Evolutionary conservation across 2,797 vertebrate species (phyloP).

Genomic region (Propithecus perrieri): DNA sequence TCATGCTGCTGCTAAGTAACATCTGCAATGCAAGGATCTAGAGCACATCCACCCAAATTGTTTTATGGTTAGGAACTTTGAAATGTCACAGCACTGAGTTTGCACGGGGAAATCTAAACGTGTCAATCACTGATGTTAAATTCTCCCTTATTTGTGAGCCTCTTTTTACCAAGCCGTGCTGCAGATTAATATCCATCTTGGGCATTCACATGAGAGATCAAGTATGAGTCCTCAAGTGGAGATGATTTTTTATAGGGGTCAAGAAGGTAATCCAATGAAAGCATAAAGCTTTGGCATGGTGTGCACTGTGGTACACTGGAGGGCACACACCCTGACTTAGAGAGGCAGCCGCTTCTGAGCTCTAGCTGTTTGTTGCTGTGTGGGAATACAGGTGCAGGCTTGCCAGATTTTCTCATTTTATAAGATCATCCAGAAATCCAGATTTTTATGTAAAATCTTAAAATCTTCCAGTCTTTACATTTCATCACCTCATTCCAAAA

Average conservation of each 20-base stretch:
- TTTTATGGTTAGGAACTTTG: neutral
- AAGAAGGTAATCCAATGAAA: neutral
- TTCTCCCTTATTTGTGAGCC: neutral
- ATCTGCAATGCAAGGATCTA: neutral
- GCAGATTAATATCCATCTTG: neutral
- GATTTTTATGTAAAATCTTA: neutral
- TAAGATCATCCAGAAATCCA: neutral
- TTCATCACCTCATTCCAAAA: neutral
- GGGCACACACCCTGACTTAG: accelerated
- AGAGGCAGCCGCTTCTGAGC: neutral
- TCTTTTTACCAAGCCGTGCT: neutral
- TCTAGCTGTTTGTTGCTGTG: neutral
- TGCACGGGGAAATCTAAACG: neutral
- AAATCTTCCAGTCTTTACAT: neutral
- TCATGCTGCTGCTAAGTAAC: neutral
- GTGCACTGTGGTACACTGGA: accelerated
- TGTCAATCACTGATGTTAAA: neutral
- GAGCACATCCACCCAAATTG: neutral
- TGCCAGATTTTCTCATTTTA: neutral
- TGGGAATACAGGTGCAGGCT: neutral
- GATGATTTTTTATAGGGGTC: neutral
- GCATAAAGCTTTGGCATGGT: neutral
- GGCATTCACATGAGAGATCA: neutral
- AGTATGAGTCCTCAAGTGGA: neutral
- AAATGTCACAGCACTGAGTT: neutral